Conservation (phyloP, 2,888 invertebrate genomes). For the Anarsia innoxiella region DNA sequence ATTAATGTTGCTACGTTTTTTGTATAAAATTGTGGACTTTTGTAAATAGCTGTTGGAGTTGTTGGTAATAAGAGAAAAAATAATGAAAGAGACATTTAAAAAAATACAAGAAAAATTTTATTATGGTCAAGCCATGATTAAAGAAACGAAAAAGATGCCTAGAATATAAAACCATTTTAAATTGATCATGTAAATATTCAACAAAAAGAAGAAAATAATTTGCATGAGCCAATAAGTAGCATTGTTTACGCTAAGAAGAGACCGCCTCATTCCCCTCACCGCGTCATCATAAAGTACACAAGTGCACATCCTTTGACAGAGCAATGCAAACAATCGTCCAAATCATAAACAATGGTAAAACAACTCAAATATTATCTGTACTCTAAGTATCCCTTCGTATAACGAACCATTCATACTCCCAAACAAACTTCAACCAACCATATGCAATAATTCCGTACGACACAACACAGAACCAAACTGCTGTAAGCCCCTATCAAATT, state of each 20-base stretch:
- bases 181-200: no score
- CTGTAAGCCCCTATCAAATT: constrained; percentile 48
- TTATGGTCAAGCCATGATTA: no score
- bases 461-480: constrained; percentile 35
- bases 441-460: constrained; percentile 70
- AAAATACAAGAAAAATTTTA: no score
- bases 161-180: no score
- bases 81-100: no score
- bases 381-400: constrained; percentile 66
- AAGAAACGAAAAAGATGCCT: no score
- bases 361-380: constrained; percentile 70
- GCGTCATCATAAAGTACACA: constrained; percentile 53
- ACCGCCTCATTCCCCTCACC: constrained; percentile 29
- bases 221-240: constrained; percentile 19
- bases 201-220: not conserved
- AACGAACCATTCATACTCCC: constrained; percentile 73
- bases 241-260: constrained; percentile 48
- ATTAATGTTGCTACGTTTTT: no score
- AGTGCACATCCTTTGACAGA: constrained; percentile 73
- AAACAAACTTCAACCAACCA: constrained; percentile 74
- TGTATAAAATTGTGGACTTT: no score
- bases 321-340: constrained; percentile 71
- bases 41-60: no score
- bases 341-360: constrained; percentile 74
- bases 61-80: no score